phyloP scores from a whole-genome alignment of 2,888 invertebrate species.

The Oligia strigilis region DNA sequence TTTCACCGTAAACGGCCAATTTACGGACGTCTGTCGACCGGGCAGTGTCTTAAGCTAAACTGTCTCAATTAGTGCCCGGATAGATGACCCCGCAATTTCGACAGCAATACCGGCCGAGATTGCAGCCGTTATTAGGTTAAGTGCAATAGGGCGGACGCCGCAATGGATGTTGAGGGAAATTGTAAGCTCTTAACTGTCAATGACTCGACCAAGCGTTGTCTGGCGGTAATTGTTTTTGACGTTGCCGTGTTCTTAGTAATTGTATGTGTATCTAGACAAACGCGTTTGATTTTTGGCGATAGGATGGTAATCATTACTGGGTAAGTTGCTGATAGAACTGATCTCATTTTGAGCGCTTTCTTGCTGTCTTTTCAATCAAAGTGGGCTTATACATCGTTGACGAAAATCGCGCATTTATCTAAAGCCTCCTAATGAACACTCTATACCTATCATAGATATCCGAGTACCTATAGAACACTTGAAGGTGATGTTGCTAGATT shows the following conservation, averaged over 20 bases:
- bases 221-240: constrained; percentile 67
- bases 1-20: constrained; percentile 90
- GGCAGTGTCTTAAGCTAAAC: constrained; percentile 87
- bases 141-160: constrained; percentile 76
- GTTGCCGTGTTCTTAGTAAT: constrained; percentile 50
- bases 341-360: constrained; percentile 8
- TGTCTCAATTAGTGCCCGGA: constrained; percentile 89
- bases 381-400: fast-evolving
- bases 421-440: background rate
- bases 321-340: constrained; percentile 15
- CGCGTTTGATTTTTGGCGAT: constrained; percentile 34
- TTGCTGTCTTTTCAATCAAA: background rate
- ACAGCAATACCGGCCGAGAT: constrained; percentile 79
- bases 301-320: background rate
- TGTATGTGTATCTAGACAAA: constrained; percentile 47
- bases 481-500: background rate
- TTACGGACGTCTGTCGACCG: constrained; percentile 86
- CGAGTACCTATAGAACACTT: background rate
- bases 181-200: constrained; percentile 66
- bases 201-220: constrained; percentile 58
- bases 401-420: background rate
- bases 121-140: constrained; percentile 84
- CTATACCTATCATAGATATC: background rate
- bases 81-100: constrained; percentile 89
- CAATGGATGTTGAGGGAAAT: constrained; percentile 74